Evolutionary conservation across 2,888 invertebrate genomes (phyloP).

Genomic region (Branchipolynoe longqiensis): DNA sequence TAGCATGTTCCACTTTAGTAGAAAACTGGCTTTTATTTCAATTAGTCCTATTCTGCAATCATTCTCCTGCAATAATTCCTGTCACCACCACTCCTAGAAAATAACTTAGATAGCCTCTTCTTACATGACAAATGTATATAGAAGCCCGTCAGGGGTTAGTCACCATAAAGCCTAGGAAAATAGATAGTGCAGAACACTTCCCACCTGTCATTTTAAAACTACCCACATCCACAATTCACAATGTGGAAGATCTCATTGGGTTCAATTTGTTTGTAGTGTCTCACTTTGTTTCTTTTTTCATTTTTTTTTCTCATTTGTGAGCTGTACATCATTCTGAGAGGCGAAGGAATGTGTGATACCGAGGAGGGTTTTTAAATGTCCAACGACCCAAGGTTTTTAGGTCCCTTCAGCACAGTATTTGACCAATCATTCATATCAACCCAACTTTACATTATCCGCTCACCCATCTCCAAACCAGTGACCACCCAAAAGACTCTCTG

Average conservation of each 20-base stretch:
- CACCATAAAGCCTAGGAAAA: conserved; percentile 26
- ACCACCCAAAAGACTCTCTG: background rate
- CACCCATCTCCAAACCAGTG: background rate
- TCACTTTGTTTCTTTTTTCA: background rate
- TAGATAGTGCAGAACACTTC: background rate
- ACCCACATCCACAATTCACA: background rate
- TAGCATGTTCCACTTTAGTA: conserved; percentile 32
- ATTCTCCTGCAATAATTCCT: conserved; percentile 39
- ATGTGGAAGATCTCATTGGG: background rate
- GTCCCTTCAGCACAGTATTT: conserved; percentile 3
- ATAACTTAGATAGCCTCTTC: conserved; percentile 37
- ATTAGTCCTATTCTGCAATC: conserved; percentile 53
- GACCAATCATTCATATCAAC: background rate
- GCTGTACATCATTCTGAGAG: conserved; percentile 41
- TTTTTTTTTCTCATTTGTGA: background rate
- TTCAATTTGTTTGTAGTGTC: background rate
- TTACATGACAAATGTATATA: conserved; percentile 1
- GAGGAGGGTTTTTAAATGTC: background rate
- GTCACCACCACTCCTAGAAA: conserved; percentile 27
- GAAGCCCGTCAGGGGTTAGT: conserved; percentile 23
- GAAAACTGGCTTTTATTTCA: conserved; percentile 15
- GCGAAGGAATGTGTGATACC: conserved; percentile 37
- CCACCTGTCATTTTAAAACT: background rate
- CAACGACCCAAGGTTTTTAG: background rate
- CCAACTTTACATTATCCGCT: conserved; percentile 20